phyloP scores from a whole-genome alignment of 2,797 vertebrate genomes.

The Odontamblyopus rebecca region DNA sequence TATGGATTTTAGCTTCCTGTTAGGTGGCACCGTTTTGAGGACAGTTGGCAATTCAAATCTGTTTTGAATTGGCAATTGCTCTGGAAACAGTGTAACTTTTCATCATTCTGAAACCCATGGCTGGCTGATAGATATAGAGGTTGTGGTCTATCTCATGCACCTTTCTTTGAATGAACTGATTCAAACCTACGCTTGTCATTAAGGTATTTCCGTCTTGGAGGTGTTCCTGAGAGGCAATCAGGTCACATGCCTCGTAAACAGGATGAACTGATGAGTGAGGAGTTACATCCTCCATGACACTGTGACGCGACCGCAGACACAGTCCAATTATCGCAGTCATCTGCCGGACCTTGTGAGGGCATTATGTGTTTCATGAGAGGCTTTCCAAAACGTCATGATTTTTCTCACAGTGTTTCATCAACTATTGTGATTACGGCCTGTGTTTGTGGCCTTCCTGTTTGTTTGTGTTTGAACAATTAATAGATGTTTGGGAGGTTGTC shows the following conservation, averaged over 20 bases:
- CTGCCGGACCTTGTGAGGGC: constrained; percentile 13
- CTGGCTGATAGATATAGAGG: background rate
- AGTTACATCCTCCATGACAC: constrained; percentile 79
- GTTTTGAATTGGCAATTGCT: too few species aligned
- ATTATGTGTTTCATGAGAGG: constrained; percentile 39
- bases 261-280: constrained; percentile 81
- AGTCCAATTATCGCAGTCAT: constrained; percentile 32
- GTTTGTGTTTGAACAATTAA: constrained; percentile 51
- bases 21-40: too few species aligned
- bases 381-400: constrained; percentile 24
- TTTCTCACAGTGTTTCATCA: constrained; percentile 15
- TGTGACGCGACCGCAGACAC: constrained; percentile 46
- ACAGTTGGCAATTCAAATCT: too few species aligned
- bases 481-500: constrained; percentile 56
- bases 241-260: constrained; percentile 79
- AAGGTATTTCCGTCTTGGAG: constrained; percentile 71
- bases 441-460: constrained; percentile 59
- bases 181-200: constrained; percentile 67
- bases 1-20: too few species aligned
- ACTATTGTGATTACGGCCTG: constrained; percentile 62
- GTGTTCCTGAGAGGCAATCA: constrained; percentile 77
- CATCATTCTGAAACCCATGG: too few species aligned
- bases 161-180: constrained; percentile 57
- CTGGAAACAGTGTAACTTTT: too few species aligned
- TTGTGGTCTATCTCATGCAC: constrained; percentile 44